phyloP scores from a whole-genome alignment of 2,113 vertebrate genomes.

The Pelecanoides urinatrix region DNA sequence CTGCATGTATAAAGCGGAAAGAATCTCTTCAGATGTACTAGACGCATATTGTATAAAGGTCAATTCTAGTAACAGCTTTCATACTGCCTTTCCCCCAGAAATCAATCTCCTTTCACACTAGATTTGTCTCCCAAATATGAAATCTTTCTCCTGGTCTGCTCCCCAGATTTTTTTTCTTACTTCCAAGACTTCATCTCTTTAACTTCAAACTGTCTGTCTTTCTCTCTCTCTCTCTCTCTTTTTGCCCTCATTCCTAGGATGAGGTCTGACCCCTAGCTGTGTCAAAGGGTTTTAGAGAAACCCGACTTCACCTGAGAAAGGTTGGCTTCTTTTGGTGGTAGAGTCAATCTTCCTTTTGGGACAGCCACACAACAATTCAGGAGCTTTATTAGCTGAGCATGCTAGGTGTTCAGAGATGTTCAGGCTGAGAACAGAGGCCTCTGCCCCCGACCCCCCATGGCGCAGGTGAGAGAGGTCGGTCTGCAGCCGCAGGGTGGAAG shows the following conservation, averaged over 20 bases:
- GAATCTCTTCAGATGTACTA: neutral
- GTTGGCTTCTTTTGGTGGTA: neutral
- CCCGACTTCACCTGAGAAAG: neutral
- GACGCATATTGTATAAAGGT: neutral
- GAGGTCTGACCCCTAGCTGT: neutral
- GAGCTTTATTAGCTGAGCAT: neutral
- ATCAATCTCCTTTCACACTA: slow-evolving; percentile 40
- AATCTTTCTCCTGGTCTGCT: neutral
- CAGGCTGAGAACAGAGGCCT: neutral
- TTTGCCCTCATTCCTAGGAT: neutral
- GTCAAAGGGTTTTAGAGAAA: neutral
- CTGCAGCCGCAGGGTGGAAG: neutral
- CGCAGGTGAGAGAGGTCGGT: rapidly evolving
- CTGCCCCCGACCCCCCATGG: rapidly evolving
- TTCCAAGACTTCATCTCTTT: neutral
- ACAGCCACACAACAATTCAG: neutral
- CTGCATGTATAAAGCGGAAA: neutral
- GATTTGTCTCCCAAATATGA: neutral
- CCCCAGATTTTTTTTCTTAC: neutral
- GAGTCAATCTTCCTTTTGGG: neutral
- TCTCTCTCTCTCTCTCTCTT: neutral
- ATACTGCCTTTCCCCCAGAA: neutral
- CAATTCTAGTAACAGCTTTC: slow-evolving; percentile 13
- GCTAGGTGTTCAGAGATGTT: neutral
- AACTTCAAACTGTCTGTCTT: neutral